A percentile compares a stretch with the other conserved stretches of the same genome.
These are phyloP conservation scores for Caenorhabditis sp. DNA, from an alignment of 2,888 invertebrate genomes.

Conservation along the genomic window DNA sequence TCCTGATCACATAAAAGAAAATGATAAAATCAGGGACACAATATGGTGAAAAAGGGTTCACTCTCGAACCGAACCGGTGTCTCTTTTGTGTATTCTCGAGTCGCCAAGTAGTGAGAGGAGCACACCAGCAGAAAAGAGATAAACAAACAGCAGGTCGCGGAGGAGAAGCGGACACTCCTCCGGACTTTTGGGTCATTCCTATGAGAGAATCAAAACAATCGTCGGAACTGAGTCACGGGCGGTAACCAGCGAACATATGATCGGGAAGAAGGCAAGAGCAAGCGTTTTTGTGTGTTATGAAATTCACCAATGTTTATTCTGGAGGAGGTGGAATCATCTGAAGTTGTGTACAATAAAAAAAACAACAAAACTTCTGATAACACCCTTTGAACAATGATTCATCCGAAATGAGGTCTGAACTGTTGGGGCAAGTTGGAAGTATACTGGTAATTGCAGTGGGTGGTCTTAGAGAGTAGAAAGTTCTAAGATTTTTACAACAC, in stretches of 20 bases:
- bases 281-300: constrained; percentile 24
- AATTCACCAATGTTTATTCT: constrained; percentile 13
- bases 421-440: background rate
- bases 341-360: background rate
- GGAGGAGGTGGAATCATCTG: background rate
- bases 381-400: constrained; percentile 7
- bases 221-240: constrained; percentile 31
- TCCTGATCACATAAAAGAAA: background rate
- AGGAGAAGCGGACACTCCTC: constrained; percentile 46
- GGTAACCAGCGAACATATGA: constrained; percentile 20
- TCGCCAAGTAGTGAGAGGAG: constrained; percentile 5
- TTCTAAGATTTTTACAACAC: background rate
- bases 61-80: constrained; percentile 51
- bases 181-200: constrained; percentile 28
- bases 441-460: background rate
- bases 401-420: background rate
- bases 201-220: constrained; percentile 8
- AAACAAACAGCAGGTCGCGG: constrained; percentile 44
- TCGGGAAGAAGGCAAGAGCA: constrained; percentile 28
- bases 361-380: background rate
- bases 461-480: background rate
- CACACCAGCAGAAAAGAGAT: constrained; percentile 55
- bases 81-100: constrained; percentile 44
- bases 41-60: background rate
- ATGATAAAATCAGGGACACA: constrained; percentile 21